Conservation (phyloP, 1,140 invertebrate genomes). For the Ganaspis sp. region DNA sequence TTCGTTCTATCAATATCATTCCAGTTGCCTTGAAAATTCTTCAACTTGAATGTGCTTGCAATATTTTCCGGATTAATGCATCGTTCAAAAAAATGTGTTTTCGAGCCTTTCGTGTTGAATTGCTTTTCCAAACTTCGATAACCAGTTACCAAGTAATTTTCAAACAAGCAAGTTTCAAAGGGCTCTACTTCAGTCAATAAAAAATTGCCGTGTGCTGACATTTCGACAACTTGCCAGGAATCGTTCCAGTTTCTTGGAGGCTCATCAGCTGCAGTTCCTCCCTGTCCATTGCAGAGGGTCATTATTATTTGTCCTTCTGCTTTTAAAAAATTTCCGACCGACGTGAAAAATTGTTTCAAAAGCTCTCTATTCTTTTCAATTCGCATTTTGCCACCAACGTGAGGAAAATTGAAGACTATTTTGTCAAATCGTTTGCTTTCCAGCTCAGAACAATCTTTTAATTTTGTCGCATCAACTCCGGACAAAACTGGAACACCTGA, state of each 20-base stretch:
- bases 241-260: constrained; percentile 77
- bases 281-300: constrained; percentile 80
- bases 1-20: constrained; percentile 38
- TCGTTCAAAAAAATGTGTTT: constrained; percentile 75
- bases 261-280: constrained; percentile 78
- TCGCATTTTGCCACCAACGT: constrained; percentile 81
- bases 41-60: constrained; percentile 46
- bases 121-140: constrained; percentile 78
- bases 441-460: constrained; percentile 62
- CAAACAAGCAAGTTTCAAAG: constrained; percentile 71
- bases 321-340: constrained; percentile 67
- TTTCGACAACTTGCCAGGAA: constrained; percentile 81
- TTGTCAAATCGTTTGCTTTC: constrained; percentile 69
- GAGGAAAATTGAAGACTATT: constrained; percentile 82
- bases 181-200: constrained; percentile 72
- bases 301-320: constrained; percentile 74
- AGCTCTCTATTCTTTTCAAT: constrained; percentile 79
- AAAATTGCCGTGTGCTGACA: constrained; percentile 77
- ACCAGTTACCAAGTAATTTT: constrained; percentile 74
- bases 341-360: constrained; percentile 77
- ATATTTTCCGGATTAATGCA: constrained; percentile 35
- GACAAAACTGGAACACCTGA: constrained; percentile 75
- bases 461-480: constrained; percentile 77
- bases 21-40: constrained; percentile 42
- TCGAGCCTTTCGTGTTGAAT: constrained; percentile 75